Conservation (phyloP, 2,113 vertebrate genomes). For the Camelus dromedarius region DNA sequence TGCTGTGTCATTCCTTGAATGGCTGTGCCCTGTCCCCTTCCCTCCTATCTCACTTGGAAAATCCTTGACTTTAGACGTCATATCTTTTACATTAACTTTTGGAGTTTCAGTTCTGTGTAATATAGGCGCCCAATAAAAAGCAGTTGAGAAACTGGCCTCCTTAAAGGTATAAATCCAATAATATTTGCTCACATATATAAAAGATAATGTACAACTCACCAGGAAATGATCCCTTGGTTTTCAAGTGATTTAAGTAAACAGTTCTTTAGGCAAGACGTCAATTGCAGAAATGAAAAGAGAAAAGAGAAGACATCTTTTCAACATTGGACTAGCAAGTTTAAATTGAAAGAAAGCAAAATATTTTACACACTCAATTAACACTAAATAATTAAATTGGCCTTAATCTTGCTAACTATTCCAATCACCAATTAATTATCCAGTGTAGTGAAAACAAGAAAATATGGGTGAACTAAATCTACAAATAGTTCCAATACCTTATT, state of each 20-base stretch:
- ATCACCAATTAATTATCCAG: background rate
- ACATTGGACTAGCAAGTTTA: background rate
- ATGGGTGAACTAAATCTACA: background rate
- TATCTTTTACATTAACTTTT: background rate
- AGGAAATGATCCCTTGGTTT: background rate
- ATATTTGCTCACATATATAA: background rate
- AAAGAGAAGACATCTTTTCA: background rate
- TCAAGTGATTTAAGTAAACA: background rate
- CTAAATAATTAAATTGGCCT: background rate
- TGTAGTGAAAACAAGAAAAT: background rate
- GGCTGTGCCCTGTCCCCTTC: no score
- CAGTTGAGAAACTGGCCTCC: background rate
- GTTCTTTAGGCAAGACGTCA: background rate
- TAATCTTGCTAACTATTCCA: background rate
- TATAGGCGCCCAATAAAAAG: background rate
- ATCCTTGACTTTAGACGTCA: background rate
- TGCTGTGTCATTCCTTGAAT: no score
- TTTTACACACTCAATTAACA: background rate
- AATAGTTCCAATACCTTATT: background rate
- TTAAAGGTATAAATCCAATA: background rate
- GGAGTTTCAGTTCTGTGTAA: background rate
- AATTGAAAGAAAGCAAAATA: background rate
- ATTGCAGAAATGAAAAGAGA: background rate
- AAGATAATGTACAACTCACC: background rate
- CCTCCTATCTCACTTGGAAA: background rate